Conservation (phyloP, 1,140 invertebrate species). For the Zaprionus ghesquierei region DNA sequence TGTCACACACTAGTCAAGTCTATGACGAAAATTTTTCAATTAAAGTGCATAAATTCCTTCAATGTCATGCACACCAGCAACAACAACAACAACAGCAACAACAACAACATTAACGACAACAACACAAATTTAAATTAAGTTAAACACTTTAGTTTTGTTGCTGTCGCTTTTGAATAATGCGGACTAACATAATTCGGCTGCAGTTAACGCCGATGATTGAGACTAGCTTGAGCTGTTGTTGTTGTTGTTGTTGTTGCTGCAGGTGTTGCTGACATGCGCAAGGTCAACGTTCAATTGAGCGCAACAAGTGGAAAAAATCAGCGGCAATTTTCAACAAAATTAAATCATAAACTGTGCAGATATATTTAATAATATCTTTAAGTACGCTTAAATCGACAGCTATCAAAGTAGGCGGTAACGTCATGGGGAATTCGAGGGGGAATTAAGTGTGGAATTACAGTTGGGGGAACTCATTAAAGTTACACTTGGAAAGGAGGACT, state of each 20-base stretch:
- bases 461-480: neutral
- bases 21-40: conserved; percentile 47
- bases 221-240: conserved; percentile 1
- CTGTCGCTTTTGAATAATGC: conserved; percentile 32
- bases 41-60: conserved; percentile 66
- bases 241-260: conserved; percentile 3
- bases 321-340: conserved; percentile 11
- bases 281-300: conserved; percentile 41
- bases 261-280: conserved; percentile 26
- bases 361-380: neutral
- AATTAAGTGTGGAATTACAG: neutral
- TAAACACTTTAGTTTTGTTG: conserved; percentile 38
- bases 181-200: conserved; percentile 37
- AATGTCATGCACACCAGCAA: conserved; percentile 48
- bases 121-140: conserved; percentile 34
- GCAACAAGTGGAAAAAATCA: conserved; percentile 29
- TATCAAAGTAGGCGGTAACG: no score
- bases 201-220: conserved; percentile 41
- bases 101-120: conserved; percentile 2
- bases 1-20: neutral
- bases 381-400: neutral
- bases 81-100: conserved; percentile 1
- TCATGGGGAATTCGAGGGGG: neutral
- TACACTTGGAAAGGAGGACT: neutral
- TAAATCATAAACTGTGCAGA: neutral